Conservation (phyloP, 2,888 invertebrate genomes). For the Scotopteryx bipunctaria region DNA sequence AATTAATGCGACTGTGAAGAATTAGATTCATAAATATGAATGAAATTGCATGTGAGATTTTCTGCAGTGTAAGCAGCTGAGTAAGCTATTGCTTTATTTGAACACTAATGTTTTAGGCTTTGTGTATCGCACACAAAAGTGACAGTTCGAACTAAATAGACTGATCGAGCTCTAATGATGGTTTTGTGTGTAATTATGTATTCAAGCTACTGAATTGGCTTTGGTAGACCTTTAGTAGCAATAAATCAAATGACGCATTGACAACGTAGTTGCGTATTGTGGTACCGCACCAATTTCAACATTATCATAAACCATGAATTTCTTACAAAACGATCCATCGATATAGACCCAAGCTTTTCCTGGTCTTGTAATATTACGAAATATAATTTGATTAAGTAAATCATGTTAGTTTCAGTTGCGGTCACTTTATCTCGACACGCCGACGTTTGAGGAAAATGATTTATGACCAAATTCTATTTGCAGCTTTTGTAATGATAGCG, state of each 20-base stretch:
- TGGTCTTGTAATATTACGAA: slow-evolving; percentile 48
- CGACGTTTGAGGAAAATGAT: slow-evolving; percentile 39
- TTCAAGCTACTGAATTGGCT: slow-evolving; percentile 7
- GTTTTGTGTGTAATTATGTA: too few species aligned
- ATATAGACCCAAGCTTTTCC: slow-evolving; percentile 33
- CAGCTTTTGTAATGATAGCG: neutral
- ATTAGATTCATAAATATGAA: neutral
- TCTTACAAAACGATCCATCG: slow-evolving; percentile 50
- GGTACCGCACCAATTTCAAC: slow-evolving; percentile 31
- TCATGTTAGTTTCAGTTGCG: slow-evolving; percentile 53
- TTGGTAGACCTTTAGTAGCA: neutral
- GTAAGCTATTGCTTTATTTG: too few species aligned
- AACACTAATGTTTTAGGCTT: too few species aligned
- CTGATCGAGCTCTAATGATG: neutral
- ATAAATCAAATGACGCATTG: slow-evolving; percentile 20
- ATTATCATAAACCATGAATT: slow-evolving; percentile 42
- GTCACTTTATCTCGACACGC: slow-evolving; percentile 40
- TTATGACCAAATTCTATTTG: slow-evolving; percentile 27
- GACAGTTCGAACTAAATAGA: too few species aligned
- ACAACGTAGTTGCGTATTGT: slow-evolving; percentile 26
- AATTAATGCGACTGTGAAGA: neutral
- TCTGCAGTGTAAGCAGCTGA: too few species aligned
- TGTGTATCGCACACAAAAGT: too few species aligned
- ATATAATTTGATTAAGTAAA: slow-evolving; percentile 50
- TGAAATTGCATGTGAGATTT: too few species aligned